Evolutionary conservation across 2,113 vertebrate species (phyloP), one percentile per base, ranked within the genome.

Genomic region (Peromyscus maniculatus): DNA sequence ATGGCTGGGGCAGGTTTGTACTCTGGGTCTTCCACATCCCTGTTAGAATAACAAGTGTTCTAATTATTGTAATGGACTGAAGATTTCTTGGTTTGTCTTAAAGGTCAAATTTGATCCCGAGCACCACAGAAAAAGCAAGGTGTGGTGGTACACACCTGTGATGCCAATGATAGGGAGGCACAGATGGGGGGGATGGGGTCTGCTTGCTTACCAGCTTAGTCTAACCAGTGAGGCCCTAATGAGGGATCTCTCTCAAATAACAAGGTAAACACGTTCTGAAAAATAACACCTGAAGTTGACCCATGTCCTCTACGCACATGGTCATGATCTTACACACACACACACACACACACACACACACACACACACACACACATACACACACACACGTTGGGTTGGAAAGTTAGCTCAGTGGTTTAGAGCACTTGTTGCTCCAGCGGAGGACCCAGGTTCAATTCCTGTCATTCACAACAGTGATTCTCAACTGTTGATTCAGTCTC

Each of bases 1-100:
- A 99, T 93, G n/a, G 99, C 99, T 74, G 99, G 99, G 96, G 99
- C 99, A 95, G 99, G 99, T 98, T 99, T 99, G 97, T 99, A 99
- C 97, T 99, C 99, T 91, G 99, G 99, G 98, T 99, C 99, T 98
- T 99, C 99, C 96, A 99, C 99, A 97, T 99, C 99, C 96, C 99
- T 99, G 98, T 98, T 94, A 93, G 98, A 89, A 98, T 95, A 96
- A 87, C 62, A 98, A 96, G 7, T 43, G n/a, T 46, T 93, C 17
- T 28, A 93, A 94, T 93, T 98, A 97, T 0, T 94, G 7, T 97
- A n/a, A 78, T 1, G 15, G 22, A 96, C 19, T 90, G 89, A 84
- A 49, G 66, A 96, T 33, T n/a, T 82, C 15, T 83, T 36, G 89
- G n/a, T 95, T 64, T 59, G 55, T 95, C 95, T 97, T 91, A 26